Base-by-base conservation (phyloP, 30 jellyfish, hydroid and myxozoan genomes). In the Chrysaora quinquecirrha region DNA sequence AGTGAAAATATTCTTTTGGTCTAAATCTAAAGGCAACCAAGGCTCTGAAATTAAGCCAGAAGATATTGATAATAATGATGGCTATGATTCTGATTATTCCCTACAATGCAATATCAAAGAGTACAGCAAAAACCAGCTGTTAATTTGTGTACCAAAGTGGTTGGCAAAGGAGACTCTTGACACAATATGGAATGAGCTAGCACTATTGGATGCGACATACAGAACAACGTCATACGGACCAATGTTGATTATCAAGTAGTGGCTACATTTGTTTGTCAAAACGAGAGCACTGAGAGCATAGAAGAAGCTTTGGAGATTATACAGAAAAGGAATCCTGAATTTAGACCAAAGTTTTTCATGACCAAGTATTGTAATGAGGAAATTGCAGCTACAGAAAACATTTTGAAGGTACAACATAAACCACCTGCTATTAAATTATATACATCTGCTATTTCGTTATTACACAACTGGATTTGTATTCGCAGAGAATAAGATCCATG, bases 1-100 rank as follows among this genome's bases (percentile, higher is more conserved):
- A 9, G 76, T 16, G 12, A 50, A 76, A 2, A 52, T 56, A 10
- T 76, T 32, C 65, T 76, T 76, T 56, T 46, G 77, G 1, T 70
- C 77, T 3, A 30, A 76, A 52, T 28, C 46, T 9, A 68, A 68
- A 27, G 1, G 63, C 25, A 16, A 47, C 0, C 28, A 30, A 1
- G 82, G 28, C 28, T 52, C 27, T 38, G 34, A 34, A 38, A 30
- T 19, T 43, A 33, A 22, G 47, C 32, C 19, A 22, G 4, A 29
- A n/a, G 84, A 47, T 24, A 62, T 2, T n/a, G 48, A 1, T 6
- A 70, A 47, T 23, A 65, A 21, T 3, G 19, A 29, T 3, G 61
- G 25, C 4, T 28, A 19, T 19, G 56, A 27, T n/a, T n/a, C n/a
- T n/a, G n/a, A n/a, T n/a, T n/a, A n/a, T n/a, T n/a, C n/a, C n/a